phyloP scores from a whole-genome alignment of 64 coral and sea anemone species.

The Hydrozoanthus tunicans region DNA sequence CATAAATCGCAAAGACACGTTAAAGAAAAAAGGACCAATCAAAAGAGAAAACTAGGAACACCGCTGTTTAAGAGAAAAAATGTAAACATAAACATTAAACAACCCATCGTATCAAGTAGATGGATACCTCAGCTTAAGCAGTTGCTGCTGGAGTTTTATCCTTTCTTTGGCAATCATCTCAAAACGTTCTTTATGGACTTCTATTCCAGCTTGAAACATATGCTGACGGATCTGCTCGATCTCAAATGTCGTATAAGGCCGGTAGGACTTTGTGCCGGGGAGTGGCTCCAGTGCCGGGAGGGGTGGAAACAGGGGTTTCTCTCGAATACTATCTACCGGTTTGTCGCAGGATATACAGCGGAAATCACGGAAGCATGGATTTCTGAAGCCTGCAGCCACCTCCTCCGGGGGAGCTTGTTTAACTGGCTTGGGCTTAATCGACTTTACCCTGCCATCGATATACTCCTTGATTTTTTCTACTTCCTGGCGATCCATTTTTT shows the following conservation, averaged over 20 bases:
- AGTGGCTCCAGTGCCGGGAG: conserved; percentile 67
- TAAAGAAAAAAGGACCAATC: too few relatives aligned
- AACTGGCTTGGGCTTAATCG: conserved; percentile 69
- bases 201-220: conserved; percentile 78
- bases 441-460: conserved; percentile 70
- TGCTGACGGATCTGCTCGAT: conserved; percentile 94
- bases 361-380: conserved; percentile 67
- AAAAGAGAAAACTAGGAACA: too few relatives aligned
- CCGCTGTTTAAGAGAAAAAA: too few relatives aligned
- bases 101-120: neutral
- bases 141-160: conserved; percentile 73
- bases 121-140: conserved; percentile 75
- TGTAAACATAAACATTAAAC: neutral
- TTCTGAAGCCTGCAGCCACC: conserved; percentile 72
- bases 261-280: conserved; percentile 79
- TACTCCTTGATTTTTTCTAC: conserved; percentile 81
- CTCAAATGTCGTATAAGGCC: conserved; percentile 91
- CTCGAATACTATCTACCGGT: conserved; percentile 68
- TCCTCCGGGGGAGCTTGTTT: conserved; percentile 69
- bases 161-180: conserved; percentile 79
- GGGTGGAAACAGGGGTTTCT: conserved; percentile 66
- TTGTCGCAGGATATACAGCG: conserved; percentile 88
- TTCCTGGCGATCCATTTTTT: conserved; percentile 81
- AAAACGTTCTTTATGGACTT: conserved; percentile 80
- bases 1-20: too few relatives aligned